Base-by-base conservation (phyloP, 2,797 vertebrate genomes). In the Melanotaenia parkinsoni region DNA sequence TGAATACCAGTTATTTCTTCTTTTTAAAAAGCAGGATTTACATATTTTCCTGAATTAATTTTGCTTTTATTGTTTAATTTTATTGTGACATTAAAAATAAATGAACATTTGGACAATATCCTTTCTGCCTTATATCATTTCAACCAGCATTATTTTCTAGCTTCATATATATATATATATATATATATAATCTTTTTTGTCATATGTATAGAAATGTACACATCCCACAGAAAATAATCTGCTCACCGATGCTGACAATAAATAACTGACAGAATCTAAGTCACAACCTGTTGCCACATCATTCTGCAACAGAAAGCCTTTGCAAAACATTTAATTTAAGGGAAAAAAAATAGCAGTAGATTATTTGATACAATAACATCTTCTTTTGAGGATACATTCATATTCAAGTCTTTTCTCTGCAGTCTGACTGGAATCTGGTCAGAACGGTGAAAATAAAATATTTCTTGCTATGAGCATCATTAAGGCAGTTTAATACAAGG, bases 71-170 rank as follows among this genome's bases (percentile, higher is more conserved):
- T 83, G 67, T 82, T 90, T 86, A 40, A 77, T 81, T 67, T 88
- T 84, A 84, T 85, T 77, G 77, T 78, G 82, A 91, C 92, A 91
- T 93, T 88, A 93, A 94, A 94, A 94, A 94, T 94, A 94, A 94
- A 93, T 93, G 84, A 88, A 91, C 87, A 92, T 92, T 93, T 93
- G 74, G 72, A 87, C 77, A 92, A 80, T 81, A 18, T 83, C 69
- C 78, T 92, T 65, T 92, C 80, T 80, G 88, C 86, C 81, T 56
- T 65, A 89, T 76, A 88, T 90, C 79, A 79, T 80, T 73, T 83
- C 50, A 76, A 85, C 69, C 79, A 79, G 69, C 67, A 81, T 79
- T 67, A 70, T 84, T 77, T 86, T 33, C 54, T 72, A 61, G 58
- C 64, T 75, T 61, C 76, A 68, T 71, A 67, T 79, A 22, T 56